These are phyloP conservation scores for Tetragonula carbonaria DNA, from an alignment of 2,888 invertebrate genomes.

Conservation along the genomic window DNA sequence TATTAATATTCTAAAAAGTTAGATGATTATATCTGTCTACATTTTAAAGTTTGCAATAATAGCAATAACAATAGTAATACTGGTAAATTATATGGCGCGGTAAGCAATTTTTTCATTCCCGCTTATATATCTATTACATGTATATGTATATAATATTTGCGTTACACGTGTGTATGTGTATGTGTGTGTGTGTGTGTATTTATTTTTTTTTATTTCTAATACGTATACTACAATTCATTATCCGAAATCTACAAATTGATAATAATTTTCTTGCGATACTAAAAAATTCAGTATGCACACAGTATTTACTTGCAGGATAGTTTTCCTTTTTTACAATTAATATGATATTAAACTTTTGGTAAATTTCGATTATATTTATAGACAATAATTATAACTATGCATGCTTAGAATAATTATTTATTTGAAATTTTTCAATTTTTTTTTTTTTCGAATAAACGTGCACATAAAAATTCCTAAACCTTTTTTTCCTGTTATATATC, in stretches of 20 bases:
- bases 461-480: slow-evolving; percentile 53
- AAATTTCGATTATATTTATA: slow-evolving; percentile 61
- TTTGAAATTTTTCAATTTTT: slow-evolving; percentile 26
- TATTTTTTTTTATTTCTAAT: slow-evolving; percentile 66
- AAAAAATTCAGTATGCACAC: slow-evolving; percentile 46
- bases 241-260: slow-evolving; percentile 60
- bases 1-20: slow-evolving; percentile 55
- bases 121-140: slow-evolving; percentile 68
- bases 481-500: slow-evolving; percentile 34
- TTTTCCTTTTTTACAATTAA: slow-evolving; percentile 46
- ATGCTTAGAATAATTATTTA: slow-evolving; percentile 46
- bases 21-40: slow-evolving; percentile 65
- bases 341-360: slow-evolving; percentile 43
- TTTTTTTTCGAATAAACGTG: slow-evolving; percentile 49
- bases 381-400: slow-evolving; percentile 47
- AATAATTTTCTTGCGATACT: slow-evolving; percentile 47
- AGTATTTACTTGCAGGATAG: slow-evolving; percentile 29
- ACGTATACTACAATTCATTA: slow-evolving; percentile 69
- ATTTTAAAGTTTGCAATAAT: slow-evolving; percentile 68
- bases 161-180: slow-evolving; percentile 53
- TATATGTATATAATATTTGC: slow-evolving; percentile 27
- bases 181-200: slow-evolving; percentile 24
- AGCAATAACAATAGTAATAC: slow-evolving; percentile 82
- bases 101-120: slow-evolving; percentile 75
- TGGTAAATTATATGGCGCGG: slow-evolving; percentile 83